A percentile compares a stretch with the other conserved stretches of the same genome.
Conservation (phyloP, 2,113 vertebrate species). For the Alces alces region DNA sequence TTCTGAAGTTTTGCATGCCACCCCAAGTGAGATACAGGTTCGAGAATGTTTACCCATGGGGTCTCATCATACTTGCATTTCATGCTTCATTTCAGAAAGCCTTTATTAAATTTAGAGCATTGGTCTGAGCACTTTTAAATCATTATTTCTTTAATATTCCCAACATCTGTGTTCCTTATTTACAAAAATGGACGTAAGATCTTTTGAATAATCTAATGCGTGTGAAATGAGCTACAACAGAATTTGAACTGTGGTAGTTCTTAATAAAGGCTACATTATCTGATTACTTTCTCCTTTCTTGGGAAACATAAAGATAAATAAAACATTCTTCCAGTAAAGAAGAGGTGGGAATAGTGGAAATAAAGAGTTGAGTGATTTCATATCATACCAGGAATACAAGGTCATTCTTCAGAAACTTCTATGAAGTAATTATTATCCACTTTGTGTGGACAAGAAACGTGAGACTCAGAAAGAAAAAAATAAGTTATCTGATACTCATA, state of each 20-base stretch:
- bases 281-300: neutral
- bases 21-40: no score
- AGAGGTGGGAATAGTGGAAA: fast-evolving
- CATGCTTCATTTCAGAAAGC: neutral
- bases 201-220: neutral
- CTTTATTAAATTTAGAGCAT: neutral
- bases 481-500: neutral
- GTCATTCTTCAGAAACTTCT: neutral
- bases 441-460: neutral
- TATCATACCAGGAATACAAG: neutral
- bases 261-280: neutral
- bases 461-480: neutral
- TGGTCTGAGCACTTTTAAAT: neutral
- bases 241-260: neutral
- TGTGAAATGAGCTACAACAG: neutral
- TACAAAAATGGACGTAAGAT: neutral
- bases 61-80: neutral
- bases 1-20: fast-evolving
- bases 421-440: neutral
- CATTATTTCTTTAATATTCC: neutral
- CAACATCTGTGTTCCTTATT: neutral
- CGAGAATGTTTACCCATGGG: neutral
- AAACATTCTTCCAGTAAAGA: neutral
- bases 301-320: neutral
- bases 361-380: neutral